Evolutionary conservation across 1,140 invertebrate species (phyloP), one percentile per base, ranked within the genome.

Genomic region (Eufriesea mexicana): DNA sequence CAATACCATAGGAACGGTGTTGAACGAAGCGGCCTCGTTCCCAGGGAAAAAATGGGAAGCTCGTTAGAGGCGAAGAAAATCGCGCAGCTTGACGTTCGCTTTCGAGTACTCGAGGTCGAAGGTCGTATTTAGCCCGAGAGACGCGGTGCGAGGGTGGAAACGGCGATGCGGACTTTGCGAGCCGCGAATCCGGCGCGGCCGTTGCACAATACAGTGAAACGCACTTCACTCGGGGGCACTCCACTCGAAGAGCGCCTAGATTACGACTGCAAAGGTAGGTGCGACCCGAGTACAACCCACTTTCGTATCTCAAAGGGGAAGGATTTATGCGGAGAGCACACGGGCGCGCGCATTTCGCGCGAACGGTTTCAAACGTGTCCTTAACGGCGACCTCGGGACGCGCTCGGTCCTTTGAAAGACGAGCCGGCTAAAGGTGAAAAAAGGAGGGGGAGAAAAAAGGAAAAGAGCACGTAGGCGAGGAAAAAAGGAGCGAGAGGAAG

Each of bases 131-230:
- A 42, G 35, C 49, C 10, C 20, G 45, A 49, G 10, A 7, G 18
- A 20, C n/a, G 42, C 76, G 59, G 12, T 42, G 66, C 45, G 47
- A 61, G 77, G 47, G 55, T 62, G 45, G 70, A 35, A 73, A 80
- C 68, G 79, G 28, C 71, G 61, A 55, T 64, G 79, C 49, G 71
- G 59, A 64, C 71, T 62, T 62, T 55, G 72, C 61, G 71, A 55
- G 71, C 49, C 55, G 61, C 77, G 77, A 80, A 73, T 80, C 70
- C 64, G 72, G 61, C 73, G 54, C 55, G 55, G 47, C 45, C 47
- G 55, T 28, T 68, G 68, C 57, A 82, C 79, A 83, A 85, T 85
- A 82, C 83, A 82, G 79, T 85, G 72, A 85, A 82, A 85, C 79
- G 83, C 83, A 83, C 83, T 85, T 67, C 71, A 75, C 83, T 82